phyloP scores from a whole-genome alignment of 2,888 invertebrate genomes.

The Dusona sp. region DNA sequence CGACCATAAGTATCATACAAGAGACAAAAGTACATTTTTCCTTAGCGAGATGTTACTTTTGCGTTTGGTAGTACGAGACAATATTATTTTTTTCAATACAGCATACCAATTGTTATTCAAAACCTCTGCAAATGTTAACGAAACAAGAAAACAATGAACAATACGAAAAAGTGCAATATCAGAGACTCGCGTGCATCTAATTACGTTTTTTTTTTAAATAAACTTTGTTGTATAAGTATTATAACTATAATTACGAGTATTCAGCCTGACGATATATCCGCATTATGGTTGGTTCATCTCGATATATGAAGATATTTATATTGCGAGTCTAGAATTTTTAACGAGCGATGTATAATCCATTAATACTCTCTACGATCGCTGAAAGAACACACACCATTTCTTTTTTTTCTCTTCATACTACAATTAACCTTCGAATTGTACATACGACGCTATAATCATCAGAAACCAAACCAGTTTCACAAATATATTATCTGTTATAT shows the following conservation, averaged over 20 bases:
- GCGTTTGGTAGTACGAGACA: not conserved
- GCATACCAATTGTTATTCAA: not conserved
- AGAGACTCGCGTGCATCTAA: slow-evolving; percentile 48
- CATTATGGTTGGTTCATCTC: slow-evolving; percentile 45
- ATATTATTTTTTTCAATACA: slow-evolving; percentile 24
- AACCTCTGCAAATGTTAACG: not conserved
- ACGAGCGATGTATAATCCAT: slow-evolving; percentile 34
- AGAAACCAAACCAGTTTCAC: slow-evolving; percentile 59
- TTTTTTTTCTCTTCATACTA: not conserved
- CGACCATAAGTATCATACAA: slow-evolving; percentile 25
- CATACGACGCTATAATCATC: slow-evolving; percentile 46
- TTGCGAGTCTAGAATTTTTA: slow-evolving; percentile 26
- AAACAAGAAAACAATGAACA: slow-evolving; percentile 10
- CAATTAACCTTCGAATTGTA: slow-evolving; percentile 45
- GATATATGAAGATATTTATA: slow-evolving; percentile 52
- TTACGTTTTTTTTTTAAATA: slow-evolving; percentile 32
- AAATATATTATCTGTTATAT: slow-evolving; percentile 60
- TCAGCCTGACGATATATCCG: slow-evolving; percentile 57
- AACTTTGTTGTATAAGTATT: slow-evolving; percentile 61
- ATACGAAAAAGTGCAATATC: slow-evolving; percentile 61
- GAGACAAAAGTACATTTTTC: not conserved
- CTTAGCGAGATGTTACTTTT: not conserved
- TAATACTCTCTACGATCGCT: slow-evolving; percentile 4
- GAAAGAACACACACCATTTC: not conserved
- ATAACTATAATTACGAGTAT: slow-evolving; percentile 53